phyloP scores from a whole-genome alignment of 2,888 invertebrate genomes.

The Aphidoletes aphidimyza region DNA sequence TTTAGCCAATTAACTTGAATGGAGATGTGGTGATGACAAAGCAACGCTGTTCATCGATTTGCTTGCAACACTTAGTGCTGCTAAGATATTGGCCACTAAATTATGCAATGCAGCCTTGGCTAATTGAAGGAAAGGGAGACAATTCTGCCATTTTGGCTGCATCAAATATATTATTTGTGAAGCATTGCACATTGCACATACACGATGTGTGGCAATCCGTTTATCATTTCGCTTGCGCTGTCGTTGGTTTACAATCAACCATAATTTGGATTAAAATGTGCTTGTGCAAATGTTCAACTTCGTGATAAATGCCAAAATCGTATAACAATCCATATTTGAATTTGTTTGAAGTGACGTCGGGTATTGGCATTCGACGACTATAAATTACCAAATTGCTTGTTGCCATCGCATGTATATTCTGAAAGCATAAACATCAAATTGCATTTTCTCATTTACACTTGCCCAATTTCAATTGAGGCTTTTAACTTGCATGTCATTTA shows the following conservation, averaged over 20 bases:
- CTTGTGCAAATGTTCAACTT: background rate
- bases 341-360: conserved; percentile 3
- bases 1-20: background rate
- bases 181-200: background rate
- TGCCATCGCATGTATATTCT: too few species aligned
- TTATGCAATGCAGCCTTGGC: background rate
- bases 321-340: background rate
- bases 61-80: background rate
- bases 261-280: background rate
- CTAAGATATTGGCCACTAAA: conserved; percentile 30
- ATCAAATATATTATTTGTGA: background rate
- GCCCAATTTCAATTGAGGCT: too few species aligned
- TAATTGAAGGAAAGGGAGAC: background rate
- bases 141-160: background rate
- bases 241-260: too few species aligned
- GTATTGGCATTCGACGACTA: too few species aligned
- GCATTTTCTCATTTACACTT: too few species aligned
- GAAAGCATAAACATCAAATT: too few species aligned
- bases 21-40: background rate
- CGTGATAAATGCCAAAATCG: conserved; percentile 29
- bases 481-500: too few species aligned
- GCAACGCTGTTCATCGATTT: background rate
- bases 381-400: too few species aligned
- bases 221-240: background rate
- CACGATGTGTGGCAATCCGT: background rate